These are phyloP conservation scores for Horisme vitalbata DNA, from an alignment of 2,888 invertebrate species.

Conservation along the genomic window DNA sequence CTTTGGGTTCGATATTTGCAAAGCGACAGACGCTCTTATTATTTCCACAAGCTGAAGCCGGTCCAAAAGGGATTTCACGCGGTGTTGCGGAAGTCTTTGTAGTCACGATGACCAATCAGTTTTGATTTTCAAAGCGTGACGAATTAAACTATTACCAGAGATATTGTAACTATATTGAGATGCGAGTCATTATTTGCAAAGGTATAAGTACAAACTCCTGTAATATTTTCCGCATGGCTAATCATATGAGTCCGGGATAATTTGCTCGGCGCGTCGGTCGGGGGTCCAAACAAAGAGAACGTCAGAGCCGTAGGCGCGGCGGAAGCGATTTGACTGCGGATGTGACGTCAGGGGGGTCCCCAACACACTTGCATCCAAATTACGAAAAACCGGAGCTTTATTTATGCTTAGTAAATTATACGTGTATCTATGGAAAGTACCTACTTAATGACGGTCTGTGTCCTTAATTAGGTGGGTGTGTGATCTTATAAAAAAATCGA, in stretches of 20 bases:
- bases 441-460: too few relatives aligned
- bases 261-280: slow-evolving; percentile 53
- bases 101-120: background rate
- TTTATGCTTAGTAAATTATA: background rate
- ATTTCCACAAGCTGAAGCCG: slow-evolving; percentile 6
- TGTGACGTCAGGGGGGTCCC: slow-evolving; percentile 63
- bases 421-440: background rate
- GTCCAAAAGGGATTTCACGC: background rate
- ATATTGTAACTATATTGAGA: background rate
- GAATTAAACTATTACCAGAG: too few relatives aligned
- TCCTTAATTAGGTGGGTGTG: too few relatives aligned
- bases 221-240: slow-evolving; percentile 57
- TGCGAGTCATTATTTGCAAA: background rate
- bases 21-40: background rate
- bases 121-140: too few relatives aligned
- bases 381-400: slow-evolving; percentile 3
- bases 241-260: slow-evolving; percentile 62
- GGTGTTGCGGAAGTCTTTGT: background rate
- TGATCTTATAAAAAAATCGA: too few relatives aligned
- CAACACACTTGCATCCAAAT: slow-evolving; percentile 11
- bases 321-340: slow-evolving; percentile 77
- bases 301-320: slow-evolving; percentile 71
- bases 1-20: slow-evolving; percentile 1
- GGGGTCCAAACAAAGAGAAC: slow-evolving; percentile 65
- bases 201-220: slow-evolving; percentile 11